These are phyloP conservation scores for Rhagophthalmus giganteus DNA, from an alignment of 2,888 invertebrate species.

Conservation along the genomic window DNA sequence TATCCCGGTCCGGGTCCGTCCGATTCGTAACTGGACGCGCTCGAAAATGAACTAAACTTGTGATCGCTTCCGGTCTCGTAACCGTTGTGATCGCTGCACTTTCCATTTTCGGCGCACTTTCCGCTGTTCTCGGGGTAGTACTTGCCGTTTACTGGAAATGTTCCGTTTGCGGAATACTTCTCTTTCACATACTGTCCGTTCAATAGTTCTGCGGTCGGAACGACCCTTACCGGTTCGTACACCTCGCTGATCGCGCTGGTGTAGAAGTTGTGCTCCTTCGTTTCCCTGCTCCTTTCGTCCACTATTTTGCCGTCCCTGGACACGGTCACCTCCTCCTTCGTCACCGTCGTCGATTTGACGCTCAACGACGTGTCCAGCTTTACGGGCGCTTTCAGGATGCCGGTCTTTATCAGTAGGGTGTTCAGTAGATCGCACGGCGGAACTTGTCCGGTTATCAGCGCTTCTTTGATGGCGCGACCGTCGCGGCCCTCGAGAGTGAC, in stretches of 20 bases:
- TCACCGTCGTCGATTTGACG: slow-evolving; percentile 70
- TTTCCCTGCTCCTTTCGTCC: slow-evolving; percentile 71
- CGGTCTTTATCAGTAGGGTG: slow-evolving; percentile 68
- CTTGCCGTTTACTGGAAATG: slow-evolving; percentile 19
- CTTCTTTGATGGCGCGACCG: slow-evolving; percentile 68
- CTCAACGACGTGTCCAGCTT: slow-evolving; percentile 71
- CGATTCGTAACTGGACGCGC: slow-evolving; percentile 53
- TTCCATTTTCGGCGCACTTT: slow-evolving; percentile 37
- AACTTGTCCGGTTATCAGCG: slow-evolving; percentile 69
- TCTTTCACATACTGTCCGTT: slow-evolving; percentile 44
- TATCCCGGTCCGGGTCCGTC: slow-evolving; percentile 38
- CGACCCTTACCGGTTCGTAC: slow-evolving; percentile 62
- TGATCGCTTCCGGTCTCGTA: slow-evolving; percentile 50
- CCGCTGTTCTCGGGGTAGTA: too few species aligned
- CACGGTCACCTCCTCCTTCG: slow-evolving; percentile 71
- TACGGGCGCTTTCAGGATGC: slow-evolving; percentile 67
- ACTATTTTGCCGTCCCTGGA: slow-evolving; percentile 67
- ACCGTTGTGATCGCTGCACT: slow-evolving; percentile 48
- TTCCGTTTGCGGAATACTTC: slow-evolving; percentile 16
- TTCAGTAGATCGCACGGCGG: slow-evolving; percentile 73
- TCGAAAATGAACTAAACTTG: slow-evolving; percentile 51
- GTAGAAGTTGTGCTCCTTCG: slow-evolving; percentile 72
- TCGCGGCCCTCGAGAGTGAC: slow-evolving; percentile 69
- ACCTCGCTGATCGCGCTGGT: slow-evolving; percentile 68
- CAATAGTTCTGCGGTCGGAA: slow-evolving; percentile 49